These are phyloP conservation scores for Drosophila lacicola DNA, from an alignment of 2,888 invertebrate genomes.

Conservation along the genomic window DNA sequence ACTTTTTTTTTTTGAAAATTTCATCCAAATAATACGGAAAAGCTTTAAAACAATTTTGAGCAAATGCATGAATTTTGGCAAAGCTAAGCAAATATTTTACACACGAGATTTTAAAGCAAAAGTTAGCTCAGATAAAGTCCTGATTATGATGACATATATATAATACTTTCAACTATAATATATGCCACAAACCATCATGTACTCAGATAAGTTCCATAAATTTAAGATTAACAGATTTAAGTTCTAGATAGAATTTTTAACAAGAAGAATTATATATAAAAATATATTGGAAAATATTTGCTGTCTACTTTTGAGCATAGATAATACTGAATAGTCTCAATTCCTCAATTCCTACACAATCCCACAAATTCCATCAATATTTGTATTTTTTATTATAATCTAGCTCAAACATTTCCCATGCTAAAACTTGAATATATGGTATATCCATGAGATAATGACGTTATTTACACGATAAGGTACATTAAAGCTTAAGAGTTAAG, in stretches of 20 bases:
- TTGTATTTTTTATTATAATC: too few species aligned
- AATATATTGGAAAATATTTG: too few species aligned
- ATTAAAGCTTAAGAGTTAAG: conserved; percentile 35
- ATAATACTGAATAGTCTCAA: too few species aligned
- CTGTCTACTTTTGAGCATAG: too few species aligned
- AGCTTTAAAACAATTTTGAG: conserved; percentile 82
- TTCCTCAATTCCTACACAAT: not conserved
- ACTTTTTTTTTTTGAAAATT: conserved; percentile 22
- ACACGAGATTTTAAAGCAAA: conserved; percentile 2
- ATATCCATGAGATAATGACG: conserved; percentile 29
- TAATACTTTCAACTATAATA: too few species aligned
- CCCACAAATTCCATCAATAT: too few species aligned
- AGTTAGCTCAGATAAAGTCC: not conserved
- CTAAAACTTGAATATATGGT: conserved; percentile 18
- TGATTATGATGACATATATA: too few species aligned
- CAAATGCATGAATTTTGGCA: conserved; percentile 36
- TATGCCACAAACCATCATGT: too few species aligned
- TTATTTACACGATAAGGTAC: conserved; percentile 48
- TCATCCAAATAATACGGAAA: conserved; percentile 27
- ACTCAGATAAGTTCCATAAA: too few species aligned
- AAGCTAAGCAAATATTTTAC: conserved; percentile 41
- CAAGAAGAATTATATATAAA: too few species aligned
- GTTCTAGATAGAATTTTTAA: too few species aligned
- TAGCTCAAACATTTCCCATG: not conserved
- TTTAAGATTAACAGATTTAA: too few species aligned